Evolutionary conservation across 2,888 invertebrate species (phyloP).

Genomic region (Dolichomitus sp.): DNA sequence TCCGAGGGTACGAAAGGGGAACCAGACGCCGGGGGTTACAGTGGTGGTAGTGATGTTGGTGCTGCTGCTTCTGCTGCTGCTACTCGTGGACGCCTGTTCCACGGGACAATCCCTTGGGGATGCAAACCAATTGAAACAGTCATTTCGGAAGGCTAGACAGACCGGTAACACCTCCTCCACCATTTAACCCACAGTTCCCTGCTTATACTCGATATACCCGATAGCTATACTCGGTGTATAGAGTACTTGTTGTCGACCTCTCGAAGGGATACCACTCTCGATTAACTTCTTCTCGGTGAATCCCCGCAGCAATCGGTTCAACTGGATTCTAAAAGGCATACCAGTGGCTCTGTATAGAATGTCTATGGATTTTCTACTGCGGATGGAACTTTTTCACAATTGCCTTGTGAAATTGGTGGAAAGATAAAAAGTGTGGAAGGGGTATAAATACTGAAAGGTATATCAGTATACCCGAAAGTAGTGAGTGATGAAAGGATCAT

Average conservation of each 20-base stretch:
- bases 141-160: conserved; percentile 74
- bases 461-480: neutral
- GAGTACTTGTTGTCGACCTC: conserved; percentile 44
- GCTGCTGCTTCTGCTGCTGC: conserved; percentile 19
- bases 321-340: neutral
- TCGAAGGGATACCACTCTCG: conserved; percentile 52
- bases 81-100: conserved; percentile 73
- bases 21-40: conserved; percentile 52
- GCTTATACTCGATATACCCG: conserved; percentile 44
- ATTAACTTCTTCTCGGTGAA: conserved; percentile 55
- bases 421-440: neutral
- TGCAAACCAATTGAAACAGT: conserved; percentile 80
- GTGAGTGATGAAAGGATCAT: neutral
- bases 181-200: conserved; percentile 58
- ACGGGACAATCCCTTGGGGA: conserved; percentile 76
- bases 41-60: conserved; percentile 64
- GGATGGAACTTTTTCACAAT: neutral
- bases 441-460: too few species aligned
- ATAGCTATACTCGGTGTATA: conserved; percentile 16
- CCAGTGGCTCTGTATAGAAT: neutral
- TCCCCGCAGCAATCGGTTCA: conserved; percentile 15
- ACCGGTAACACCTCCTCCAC: conserved; percentile 70
- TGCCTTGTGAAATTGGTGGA: conserved; percentile 17
- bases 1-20: conserved; percentile 22
- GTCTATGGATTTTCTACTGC: neutral